Percentiles rank a stretch among this genome's conserved stretches.
Evolutionary conservation across 2,113 vertebrate genomes (phyloP).

Genomic region (Cephalopholis sonnerati): DNA sequence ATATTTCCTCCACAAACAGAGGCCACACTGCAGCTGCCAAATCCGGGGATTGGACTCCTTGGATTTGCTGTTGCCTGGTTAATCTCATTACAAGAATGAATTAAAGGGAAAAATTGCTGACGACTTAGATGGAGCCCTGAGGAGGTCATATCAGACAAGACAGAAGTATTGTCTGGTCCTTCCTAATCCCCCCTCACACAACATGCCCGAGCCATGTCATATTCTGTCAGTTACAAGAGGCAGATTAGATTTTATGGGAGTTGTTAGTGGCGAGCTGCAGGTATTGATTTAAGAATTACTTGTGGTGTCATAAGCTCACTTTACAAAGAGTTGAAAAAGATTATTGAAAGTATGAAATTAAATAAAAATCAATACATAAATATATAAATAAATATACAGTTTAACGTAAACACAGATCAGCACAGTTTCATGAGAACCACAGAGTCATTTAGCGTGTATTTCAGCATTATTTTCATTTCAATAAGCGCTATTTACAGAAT

Average conservation of each 20-base stretch:
- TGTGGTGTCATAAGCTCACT: background rate
- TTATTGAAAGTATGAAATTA: background rate
- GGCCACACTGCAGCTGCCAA: conserved; percentile 74
- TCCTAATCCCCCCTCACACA: conserved; percentile 66
- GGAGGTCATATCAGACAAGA: conserved; percentile 85
- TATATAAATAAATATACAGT: background rate
- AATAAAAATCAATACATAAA: background rate
- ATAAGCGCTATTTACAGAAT: conserved; percentile 29
- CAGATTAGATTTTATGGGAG: conserved; percentile 40
- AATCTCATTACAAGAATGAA: conserved; percentile 87
- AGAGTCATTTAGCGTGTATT: background rate
- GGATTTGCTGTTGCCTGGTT: conserved; percentile 82
- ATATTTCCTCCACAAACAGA: conserved; percentile 56
- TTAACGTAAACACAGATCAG: background rate
- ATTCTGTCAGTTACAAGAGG: conserved; percentile 51
- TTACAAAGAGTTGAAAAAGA: conserved; percentile 9
- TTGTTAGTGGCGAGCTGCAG: conserved; percentile 14
- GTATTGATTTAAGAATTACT: conserved; percentile 21
- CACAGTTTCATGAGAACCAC: background rate
- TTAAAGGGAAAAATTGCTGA: conserved; percentile 88
- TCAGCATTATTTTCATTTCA: conserved; percentile 1
- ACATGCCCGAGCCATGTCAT: conserved; percentile 47
- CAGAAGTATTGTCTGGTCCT: conserved; percentile 81
- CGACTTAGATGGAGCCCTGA: conserved; percentile 80
- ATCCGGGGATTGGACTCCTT: conserved; percentile 75